A percentile compares a stretch with the other conserved stretches of the same genome.
Evolutionary conservation across 2,888 invertebrate genomes (phyloP).

Genomic region (Caenorhabditis parvicauda): DNA sequence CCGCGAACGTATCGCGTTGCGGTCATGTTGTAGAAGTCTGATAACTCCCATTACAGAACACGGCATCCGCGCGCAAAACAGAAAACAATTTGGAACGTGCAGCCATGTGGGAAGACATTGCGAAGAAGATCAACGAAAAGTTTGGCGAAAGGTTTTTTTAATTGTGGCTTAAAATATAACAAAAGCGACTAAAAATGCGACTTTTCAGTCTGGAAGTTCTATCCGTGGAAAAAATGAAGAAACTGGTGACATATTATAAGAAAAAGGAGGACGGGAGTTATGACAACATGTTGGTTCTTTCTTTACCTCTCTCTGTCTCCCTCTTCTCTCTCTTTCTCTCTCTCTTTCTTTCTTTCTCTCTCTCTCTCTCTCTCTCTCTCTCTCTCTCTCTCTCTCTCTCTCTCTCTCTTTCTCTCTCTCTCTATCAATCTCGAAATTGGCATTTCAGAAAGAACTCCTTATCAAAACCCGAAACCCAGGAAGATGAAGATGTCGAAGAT

Average conservation of each 20-base stretch:
- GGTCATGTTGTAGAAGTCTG: too few species aligned
- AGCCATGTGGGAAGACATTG: slow-evolving; percentile 21
- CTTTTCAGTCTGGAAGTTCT: slow-evolving; percentile 22
- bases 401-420: too few species aligned
- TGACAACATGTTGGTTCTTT: slow-evolving; percentile 14
- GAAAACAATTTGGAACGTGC: slow-evolving; percentile 19
- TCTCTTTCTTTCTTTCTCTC: background rate
- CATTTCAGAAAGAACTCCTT: too few species aligned
- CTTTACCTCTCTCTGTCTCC: background rate
- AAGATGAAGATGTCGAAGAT: too few species aligned
- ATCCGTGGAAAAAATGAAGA: slow-evolving; percentile 17
- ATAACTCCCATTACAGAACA: slow-evolving; percentile 1
- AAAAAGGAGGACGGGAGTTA: slow-evolving; percentile 28
- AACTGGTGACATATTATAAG: slow-evolving; percentile 29
- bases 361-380: background rate
- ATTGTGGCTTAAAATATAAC: too few species aligned
- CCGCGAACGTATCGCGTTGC: background rate
- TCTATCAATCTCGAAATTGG: too few species aligned
- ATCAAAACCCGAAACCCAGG: too few species aligned
- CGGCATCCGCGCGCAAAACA: slow-evolving; percentile 3
- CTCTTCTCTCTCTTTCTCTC: background rate
- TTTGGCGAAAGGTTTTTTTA: slow-evolving; percentile 13
- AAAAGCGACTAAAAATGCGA: too few species aligned
- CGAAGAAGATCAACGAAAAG: slow-evolving; percentile 17
- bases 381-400: background rate